These are phyloP conservation scores for Saturnia pavonia DNA, from an alignment of 2,888 invertebrate genomes.

Conservation along the genomic window DNA sequence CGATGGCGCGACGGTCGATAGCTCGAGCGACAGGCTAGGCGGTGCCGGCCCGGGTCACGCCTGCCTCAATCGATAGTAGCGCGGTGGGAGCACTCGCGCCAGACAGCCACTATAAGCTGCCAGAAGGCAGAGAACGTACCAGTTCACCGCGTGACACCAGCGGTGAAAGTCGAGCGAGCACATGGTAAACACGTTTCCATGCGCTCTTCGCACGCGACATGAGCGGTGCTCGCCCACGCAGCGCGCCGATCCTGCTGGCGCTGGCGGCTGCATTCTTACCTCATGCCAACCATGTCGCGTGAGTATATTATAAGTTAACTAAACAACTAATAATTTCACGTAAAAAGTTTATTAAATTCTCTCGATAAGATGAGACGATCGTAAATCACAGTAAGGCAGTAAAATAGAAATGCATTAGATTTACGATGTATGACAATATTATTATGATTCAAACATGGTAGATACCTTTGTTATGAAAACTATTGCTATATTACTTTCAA, in stretches of 20 bases:
- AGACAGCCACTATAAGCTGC: conserved; percentile 44
- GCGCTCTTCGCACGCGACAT: conserved; percentile 69
- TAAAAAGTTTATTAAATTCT: conserved; percentile 36
- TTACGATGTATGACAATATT: conserved; percentile 38
- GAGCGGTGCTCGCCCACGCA: conserved; percentile 82
- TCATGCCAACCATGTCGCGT: conserved; percentile 84
- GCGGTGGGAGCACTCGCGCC: conserved; percentile 65
- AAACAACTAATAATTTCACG: conserved; percentile 25
- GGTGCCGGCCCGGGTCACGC: conserved; percentile 74
- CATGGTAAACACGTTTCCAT: conserved; percentile 60
- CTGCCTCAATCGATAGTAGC: conserved; percentile 61
- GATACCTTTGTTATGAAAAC: background rate
- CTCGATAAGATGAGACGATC: conserved; percentile 40
- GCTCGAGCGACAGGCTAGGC: conserved; percentile 70
- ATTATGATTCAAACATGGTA: conserved; percentile 25
- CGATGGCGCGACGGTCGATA: conserved; percentile 73
- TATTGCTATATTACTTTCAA: background rate
- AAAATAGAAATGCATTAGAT: conserved; percentile 49
- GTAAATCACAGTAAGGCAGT: conserved; percentile 45
- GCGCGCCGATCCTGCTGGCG: conserved; percentile 83
- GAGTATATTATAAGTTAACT: conserved; percentile 59
- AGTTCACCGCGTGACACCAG: conserved; percentile 63
- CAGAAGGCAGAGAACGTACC: conserved; percentile 47
- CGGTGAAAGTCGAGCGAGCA: conserved; percentile 43
- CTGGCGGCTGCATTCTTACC: conserved; percentile 82